Base-by-base conservation (phyloP, 2,888 invertebrate genomes). In the Andrena trimmerana region DNA sequence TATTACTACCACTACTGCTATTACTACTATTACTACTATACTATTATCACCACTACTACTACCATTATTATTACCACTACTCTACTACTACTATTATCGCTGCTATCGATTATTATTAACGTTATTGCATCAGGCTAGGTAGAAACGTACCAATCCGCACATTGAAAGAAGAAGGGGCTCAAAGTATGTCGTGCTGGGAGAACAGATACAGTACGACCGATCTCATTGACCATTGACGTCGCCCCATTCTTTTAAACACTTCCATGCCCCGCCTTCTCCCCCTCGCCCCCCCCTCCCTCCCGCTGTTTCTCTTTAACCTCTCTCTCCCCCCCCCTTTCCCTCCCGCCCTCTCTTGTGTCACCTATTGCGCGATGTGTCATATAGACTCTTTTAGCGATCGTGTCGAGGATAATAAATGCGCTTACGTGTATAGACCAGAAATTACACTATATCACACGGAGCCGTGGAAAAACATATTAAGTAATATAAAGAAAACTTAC, bases 141-240 rank as follows among this genome's bases (percentile, higher is more conserved):
- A 91, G 90, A 89, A 57, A 89, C 89, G 88, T 91, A 90, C 88
- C 90, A 89, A 90, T 85, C 86, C 85, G 89, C 90, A 90, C 88
- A 84, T 86, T 86, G 69, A 84, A 81, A 57, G 57, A 77, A 72
- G 57, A 77, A 71, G 89, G 90, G 90, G 89, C 89, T 89, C 87
- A 89, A 91, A 90, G 89, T 86, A 91, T 90, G 89, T 92, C 91
- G 86, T 91, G 89, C 92, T 85, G 79, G 65, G 66, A 27, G 50
- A 66, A 52, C 48, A 68, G 16, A 71, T 83, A 73, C 77, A 80
- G 93, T 92, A 92, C 89, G 93, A 93, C 90, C 90, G 94, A 94
- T 94, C 94, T 94, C 94, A 93, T 92, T 93, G 92, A 93, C 92
- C 91, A 91, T 90, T 93, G 90, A 92, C 85, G 87, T 84, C 80